These are phyloP conservation scores for Nephotettix cincticeps DNA, from an alignment of 1,140 invertebrate genomes.

Conservation along the genomic window DNA sequence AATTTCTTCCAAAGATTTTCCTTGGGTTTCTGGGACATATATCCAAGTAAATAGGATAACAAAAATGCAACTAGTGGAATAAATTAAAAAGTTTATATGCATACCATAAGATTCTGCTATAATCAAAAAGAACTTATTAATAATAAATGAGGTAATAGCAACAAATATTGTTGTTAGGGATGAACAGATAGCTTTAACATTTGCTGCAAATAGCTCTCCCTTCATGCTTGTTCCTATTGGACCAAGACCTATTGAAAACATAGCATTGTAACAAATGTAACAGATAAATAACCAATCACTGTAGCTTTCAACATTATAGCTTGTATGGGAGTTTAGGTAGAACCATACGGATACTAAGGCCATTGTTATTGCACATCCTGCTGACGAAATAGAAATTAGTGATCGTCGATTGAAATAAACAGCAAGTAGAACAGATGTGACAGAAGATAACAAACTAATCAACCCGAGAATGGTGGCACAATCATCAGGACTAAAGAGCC, in stretches of 20 bases:
- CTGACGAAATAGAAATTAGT: conserved; percentile 47
- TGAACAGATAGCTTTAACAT: conserved; percentile 30
- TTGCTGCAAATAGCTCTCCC: conserved; percentile 32
- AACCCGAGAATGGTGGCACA: conserved; percentile 19
- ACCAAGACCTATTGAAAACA: conserved; percentile 32
- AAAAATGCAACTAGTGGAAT: conserved; percentile 60
- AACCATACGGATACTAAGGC: conserved; percentile 18
- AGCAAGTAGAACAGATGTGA: conserved; percentile 41
- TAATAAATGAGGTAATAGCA: conserved; percentile 52
- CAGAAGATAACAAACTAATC: conserved; percentile 47
- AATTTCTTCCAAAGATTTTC: conserved; percentile 73
- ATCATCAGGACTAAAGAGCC: conserved; percentile 16
- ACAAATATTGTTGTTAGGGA: conserved; percentile 34
- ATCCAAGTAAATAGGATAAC: conserved; percentile 60
- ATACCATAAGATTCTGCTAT: conserved; percentile 60
- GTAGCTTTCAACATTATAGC: neutral
- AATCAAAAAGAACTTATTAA: conserved; percentile 71
- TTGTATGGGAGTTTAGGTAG: neutral
- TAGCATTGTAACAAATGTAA: conserved; percentile 25
- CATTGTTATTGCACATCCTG: conserved; percentile 32
- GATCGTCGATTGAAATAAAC: conserved; percentile 46
- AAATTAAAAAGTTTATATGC: conserved; percentile 76
- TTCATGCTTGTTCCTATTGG: conserved; percentile 32
- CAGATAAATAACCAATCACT: conserved; percentile 26
- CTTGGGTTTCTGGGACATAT: conserved; percentile 79